A percentile compares a stretch with the other conserved stretches of the same genome.
These are phyloP conservation scores for Silurus aristotelis DNA, from an alignment of 2,797 vertebrate species.

Conservation along the genomic window DNA sequence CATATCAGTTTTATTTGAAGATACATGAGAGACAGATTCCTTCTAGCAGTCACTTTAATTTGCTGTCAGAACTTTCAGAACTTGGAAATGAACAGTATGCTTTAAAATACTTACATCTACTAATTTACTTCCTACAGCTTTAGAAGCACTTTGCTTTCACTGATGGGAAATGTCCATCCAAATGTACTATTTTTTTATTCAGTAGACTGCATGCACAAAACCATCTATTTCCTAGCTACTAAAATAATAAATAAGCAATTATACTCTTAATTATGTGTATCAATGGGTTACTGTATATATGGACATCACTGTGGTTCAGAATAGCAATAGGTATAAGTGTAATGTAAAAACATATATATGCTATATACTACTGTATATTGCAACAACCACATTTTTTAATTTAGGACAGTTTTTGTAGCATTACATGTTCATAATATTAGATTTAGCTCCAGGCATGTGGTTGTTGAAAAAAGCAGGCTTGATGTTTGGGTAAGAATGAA, in stretches of 20 bases:
- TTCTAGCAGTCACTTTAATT: neutral
- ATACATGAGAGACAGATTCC: neutral
- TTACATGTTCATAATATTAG: conserved; percentile 51
- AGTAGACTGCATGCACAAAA: neutral
- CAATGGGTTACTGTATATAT: neutral
- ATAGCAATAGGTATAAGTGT: conserved; percentile 2
- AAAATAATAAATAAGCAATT: neutral
- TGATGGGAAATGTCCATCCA: neutral
- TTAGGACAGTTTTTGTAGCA: conserved; percentile 40
- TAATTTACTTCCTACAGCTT: neutral
- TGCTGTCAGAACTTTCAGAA: conserved; percentile 10
- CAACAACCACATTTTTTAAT: conserved; percentile 44
- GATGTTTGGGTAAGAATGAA: conserved; percentile 47
- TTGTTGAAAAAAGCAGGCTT: conserved; percentile 47
- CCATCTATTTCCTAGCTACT: neutral
- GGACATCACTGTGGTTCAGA: neutral
- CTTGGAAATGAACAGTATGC: conserved; percentile 5
- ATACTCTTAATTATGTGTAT: neutral
- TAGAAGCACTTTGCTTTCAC: neutral
- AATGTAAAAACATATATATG: conserved; percentile 13
- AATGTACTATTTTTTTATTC: neutral
- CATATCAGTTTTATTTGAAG: conserved; percentile 8
- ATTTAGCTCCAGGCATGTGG: conserved; percentile 46
- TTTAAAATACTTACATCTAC: conserved; percentile 4
- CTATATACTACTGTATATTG: neutral